Base-by-base conservation (phyloP, 2,888 invertebrate genomes). In the Strigamia crassipes region DNA sequence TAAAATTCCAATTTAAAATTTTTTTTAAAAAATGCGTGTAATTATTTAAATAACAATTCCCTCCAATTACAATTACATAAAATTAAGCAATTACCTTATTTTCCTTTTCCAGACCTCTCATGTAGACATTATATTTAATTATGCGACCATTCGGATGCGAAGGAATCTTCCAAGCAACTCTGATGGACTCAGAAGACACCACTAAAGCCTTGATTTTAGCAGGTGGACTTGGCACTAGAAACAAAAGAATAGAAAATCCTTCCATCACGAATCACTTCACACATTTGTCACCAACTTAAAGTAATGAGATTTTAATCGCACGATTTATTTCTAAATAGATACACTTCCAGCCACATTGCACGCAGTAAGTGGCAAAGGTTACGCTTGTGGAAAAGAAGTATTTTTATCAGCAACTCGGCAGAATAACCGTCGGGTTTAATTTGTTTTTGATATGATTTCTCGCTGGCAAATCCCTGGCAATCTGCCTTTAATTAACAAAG, bases 111-210 rank as follows among this genome's bases (percentile, higher is more conserved):
- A 80, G 23, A 3, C 42, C 42, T 80, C 80, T 80, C 80, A 80
- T 80, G 80, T 80, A 80, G 21, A 80, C 80, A 80, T 80, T 80
- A 51, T 80, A 80, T 80, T 80, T 80, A 34, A 46, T 80, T 51
- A 80, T 80, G 23, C 31, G 46, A 46, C 80, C 80, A 51, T 80
- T 80, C 51, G 41, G 42, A 2, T 80, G 80, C 21, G 23, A 46
- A 23, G 80, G 80, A 23, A 51, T 21, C 18, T 80, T 80, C 80
- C 80, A 80, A 2, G 80, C 46, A 41, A 80, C 80, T 42, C 46
- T 41, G 51, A 80, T 80, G 23, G 80, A 18, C 23, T 80, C 80
- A 6, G 80, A 46, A 23, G 80, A 42, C 42, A 80, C 31, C 0
- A 46, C 80, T 18, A 80, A 31, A 10, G 46, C 80, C 80, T 80